These are phyloP conservation scores for Dendroctonus valens DNA, from an alignment of 1,140 invertebrate genomes.

Conservation along the genomic window DNA sequence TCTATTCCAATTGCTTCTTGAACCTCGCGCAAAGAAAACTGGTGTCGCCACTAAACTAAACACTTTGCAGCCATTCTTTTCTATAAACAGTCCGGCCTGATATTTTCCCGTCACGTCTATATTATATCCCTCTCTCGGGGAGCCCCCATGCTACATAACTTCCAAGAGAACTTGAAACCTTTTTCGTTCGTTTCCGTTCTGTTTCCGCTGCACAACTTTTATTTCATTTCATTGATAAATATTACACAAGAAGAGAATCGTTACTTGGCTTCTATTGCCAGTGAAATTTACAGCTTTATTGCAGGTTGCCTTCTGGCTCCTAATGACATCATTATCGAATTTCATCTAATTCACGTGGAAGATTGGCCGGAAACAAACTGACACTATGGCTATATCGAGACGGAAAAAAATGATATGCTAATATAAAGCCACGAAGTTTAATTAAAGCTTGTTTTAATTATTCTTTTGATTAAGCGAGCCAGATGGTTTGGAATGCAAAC, in stretches of 20 bases:
- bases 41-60: conserved; percentile 34
- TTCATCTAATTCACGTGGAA: no score
- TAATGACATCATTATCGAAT: no score
- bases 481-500: no score
- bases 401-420: no score
- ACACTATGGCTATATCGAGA: no score
- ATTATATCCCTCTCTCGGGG: conserved; percentile 48
- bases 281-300: conserved; percentile 15
- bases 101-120: conserved; percentile 50
- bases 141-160: conserved; percentile 48
- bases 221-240: conserved; percentile 35
- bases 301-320: not conserved
- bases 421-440: no score
- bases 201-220: conserved; percentile 28
- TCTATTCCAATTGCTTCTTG: not conserved
- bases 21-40: not conserved
- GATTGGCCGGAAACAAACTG: no score
- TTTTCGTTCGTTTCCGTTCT: conserved; percentile 34
- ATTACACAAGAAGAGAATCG: conserved; percentile 12
- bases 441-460: no score
- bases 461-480: no score
- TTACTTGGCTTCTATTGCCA: conserved; percentile 12
- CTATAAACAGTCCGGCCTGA: conserved; percentile 38
- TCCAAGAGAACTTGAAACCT: conserved; percentile 46
- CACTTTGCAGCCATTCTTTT: conserved; percentile 40